Percentiles rank a stretch among this genome's conserved stretches.
These are phyloP conservation scores for Athripsodes cinereus DNA, from an alignment of 2,888 invertebrate genomes.

Conservation along the genomic window DNA sequence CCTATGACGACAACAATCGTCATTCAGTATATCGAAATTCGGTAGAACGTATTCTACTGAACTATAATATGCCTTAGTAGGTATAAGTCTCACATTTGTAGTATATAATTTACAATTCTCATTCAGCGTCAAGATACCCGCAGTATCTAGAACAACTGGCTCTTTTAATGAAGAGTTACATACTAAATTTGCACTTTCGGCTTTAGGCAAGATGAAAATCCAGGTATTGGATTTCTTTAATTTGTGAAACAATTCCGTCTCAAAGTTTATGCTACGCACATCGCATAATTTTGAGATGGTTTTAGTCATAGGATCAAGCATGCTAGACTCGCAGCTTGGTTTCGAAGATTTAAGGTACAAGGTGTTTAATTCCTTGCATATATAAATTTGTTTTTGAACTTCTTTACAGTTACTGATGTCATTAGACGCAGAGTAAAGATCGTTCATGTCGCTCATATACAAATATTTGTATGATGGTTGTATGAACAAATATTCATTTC, in stretches of 20 bases:
- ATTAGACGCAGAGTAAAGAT: not conserved
- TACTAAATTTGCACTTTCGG: not conserved
- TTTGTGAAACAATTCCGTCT: not conserved
- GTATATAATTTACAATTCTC: constrained; percentile 3
- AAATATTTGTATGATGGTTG: not conserved
- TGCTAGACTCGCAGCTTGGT: not conserved
- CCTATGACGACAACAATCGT: too few relatives aligned
- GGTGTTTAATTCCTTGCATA: not conserved
- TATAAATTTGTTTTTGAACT: not conserved
- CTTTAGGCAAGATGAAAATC: not conserved
- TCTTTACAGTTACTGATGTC: not conserved
- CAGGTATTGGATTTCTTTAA: not conserved
- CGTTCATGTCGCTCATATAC: not conserved
- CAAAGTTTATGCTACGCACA: not conserved
- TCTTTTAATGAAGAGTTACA: not conserved
- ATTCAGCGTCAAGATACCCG: not conserved
- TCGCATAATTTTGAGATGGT: not conserved
- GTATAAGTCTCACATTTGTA: not conserved
- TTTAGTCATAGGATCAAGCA: not conserved
- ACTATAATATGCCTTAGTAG: not conserved
- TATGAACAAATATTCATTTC: not conserved
- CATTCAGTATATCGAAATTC: not conserved
- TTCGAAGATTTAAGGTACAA: not conserved
- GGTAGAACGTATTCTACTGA: not conserved
- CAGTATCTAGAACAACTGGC: not conserved